Base-by-base conservation (phyloP, 2,113 vertebrate species). In the Mustela nigripes region DNA sequence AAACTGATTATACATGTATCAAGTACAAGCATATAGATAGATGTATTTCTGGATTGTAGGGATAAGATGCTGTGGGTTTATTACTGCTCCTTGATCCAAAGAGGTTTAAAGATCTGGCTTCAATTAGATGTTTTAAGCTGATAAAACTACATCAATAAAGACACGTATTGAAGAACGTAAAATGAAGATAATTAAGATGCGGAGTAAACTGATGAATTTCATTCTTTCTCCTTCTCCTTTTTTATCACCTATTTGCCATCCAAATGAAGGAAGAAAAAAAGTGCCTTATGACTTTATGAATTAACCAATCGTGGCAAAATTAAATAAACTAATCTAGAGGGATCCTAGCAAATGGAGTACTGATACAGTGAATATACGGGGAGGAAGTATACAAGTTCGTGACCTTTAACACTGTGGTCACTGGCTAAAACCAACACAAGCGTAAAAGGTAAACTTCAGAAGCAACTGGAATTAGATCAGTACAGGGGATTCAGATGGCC, bases 61-160 rank as follows among this genome's bases (percentile, higher is more conserved):
- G 98, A 98, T 98, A 99, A 99, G 98, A 98, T 98, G 98, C 97
- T 98, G 97, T 97, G 97, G 98, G 98, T 98, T 99, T 98, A 98
- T 98, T 98, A 98, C 96, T 97, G 98, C 96, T 98, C 96, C 98
- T 98, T 98, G 98, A 99, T 99, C 98, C 98, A 98, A 97, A 98
- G 98, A 98, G 98, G 99, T 99, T 99, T 99, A 99, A 98, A 98
- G 98, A 98, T 99, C 99, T 99, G 99, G 98, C 99, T 99, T 98
- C 98, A 99, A 99, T 99, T 99, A 99, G 98, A 98, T 97, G 98
- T 98, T 99, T 99, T 98, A 99, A 99, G 98, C 98, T 98, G 98
- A 98, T 98, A 98, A 99, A 99, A 98, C 97, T 89, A 95, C 98
- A 98, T 98, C 98, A 98, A 99, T 98, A 98, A 99, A 99, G 98